These are phyloP conservation scores for Xiphophorus birchmanni DNA, from an alignment of 2,797 vertebrate genomes.

Conservation along the genomic window DNA sequence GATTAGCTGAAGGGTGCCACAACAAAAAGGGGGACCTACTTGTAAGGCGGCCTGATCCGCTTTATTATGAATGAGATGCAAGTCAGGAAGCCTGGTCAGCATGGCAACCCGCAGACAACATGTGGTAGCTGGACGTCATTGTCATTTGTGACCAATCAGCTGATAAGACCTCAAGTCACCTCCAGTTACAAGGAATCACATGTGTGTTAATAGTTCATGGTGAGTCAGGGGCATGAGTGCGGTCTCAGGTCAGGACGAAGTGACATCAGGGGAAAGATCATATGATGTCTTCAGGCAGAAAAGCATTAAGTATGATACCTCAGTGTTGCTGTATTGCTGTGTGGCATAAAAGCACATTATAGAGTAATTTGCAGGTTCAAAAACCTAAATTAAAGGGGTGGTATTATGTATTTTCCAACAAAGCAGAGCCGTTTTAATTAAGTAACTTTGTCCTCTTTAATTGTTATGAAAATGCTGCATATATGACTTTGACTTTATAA, in stretches of 20 bases:
- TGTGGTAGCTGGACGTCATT: slow-evolving; percentile 30
- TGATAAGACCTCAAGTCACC: slow-evolving; percentile 15
- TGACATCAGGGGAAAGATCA: slow-evolving; percentile 4
- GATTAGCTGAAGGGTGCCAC: slow-evolving; percentile 67
- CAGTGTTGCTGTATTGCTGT: neutral
- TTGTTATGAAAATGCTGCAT: too few species aligned
- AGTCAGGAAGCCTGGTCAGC: slow-evolving; percentile 42
- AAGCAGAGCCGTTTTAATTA: too few species aligned
- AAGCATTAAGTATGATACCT: neutral
- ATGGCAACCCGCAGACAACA: slow-evolving; percentile 38
- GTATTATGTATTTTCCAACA: too few species aligned
- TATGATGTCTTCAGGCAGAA: neutral
- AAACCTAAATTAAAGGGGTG: neutral
- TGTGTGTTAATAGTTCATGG: slow-evolving; percentile 27
- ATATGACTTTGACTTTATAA: too few species aligned
- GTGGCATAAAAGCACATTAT: neutral
- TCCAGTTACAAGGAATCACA: slow-evolving; percentile 47
- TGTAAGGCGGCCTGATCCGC: slow-evolving; percentile 33
- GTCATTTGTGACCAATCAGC: slow-evolving; percentile 45
- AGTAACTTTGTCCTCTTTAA: too few species aligned
- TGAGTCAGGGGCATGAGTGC: neutral
- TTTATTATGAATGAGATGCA: slow-evolving; percentile 65
- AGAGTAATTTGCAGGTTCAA: neutral
- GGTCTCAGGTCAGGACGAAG: neutral
- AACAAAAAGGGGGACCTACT: slow-evolving; percentile 51